Percentiles rank a stretch among this genome's conserved stretches.
Evolutionary conservation across 2,797 vertebrate genomes (phyloP).

Genomic region (Cheirogaleus major): DNA sequence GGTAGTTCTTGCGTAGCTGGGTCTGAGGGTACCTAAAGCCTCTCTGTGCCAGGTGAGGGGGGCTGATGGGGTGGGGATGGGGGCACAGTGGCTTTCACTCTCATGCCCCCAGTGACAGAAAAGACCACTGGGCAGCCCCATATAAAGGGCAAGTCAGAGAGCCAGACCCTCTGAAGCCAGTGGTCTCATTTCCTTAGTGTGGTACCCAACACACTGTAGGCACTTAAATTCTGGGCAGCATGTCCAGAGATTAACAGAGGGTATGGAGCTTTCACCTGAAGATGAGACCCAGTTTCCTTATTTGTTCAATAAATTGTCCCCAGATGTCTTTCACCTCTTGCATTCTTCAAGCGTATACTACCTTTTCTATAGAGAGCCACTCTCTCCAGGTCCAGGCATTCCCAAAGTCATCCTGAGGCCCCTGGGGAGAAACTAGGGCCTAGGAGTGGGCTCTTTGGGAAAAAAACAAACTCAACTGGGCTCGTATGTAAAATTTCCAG

Average conservation of each 20-base stretch:
- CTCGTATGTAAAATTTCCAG: not conserved
- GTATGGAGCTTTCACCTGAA: fast-evolving
- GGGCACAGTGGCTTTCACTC: not conserved
- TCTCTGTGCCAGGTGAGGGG: not conserved
- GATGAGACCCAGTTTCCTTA: not conserved
- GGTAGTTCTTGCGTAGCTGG: not conserved
- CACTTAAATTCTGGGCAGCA: not conserved
- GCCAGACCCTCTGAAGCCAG: not conserved
- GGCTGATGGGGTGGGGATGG: not conserved
- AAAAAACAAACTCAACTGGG: not conserved
- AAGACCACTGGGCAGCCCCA: not conserved
- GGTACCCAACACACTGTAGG: fast-evolving
- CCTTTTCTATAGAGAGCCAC: not conserved
- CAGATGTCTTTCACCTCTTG: not conserved
- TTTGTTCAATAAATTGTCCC: too few relatives aligned
- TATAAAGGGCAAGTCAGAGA: not conserved
- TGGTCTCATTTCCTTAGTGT: not conserved
- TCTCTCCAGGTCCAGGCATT: not conserved
- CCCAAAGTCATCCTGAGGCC: not conserved
- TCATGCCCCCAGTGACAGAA: not conserved
- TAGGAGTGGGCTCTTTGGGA: not conserved
- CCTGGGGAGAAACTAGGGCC: not conserved
- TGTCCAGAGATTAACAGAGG: not conserved
- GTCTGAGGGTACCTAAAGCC: not conserved
- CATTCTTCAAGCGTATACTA: not conserved